phyloP scores from a whole-genome alignment of 2,888 invertebrate species.

The Erynnis tages region DNA sequence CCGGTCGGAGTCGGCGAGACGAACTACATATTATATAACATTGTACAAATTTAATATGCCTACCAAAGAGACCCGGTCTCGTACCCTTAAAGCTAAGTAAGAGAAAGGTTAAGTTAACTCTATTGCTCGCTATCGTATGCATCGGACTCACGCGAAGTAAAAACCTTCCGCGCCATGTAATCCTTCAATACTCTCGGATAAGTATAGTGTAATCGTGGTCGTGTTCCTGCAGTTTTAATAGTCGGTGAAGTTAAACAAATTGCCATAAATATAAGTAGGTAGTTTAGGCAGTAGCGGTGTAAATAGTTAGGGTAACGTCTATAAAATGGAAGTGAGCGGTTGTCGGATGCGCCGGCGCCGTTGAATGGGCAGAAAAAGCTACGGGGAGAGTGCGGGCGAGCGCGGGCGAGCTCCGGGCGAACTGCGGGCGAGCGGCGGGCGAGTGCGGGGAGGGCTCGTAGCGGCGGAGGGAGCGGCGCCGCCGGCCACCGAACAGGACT shows the following conservation, averaged over 20 bases:
- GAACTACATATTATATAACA: constrained; percentile 63
- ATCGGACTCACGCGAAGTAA: constrained; percentile 66
- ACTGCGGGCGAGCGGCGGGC: constrained; percentile 39
- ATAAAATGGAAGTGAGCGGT: constrained; percentile 67
- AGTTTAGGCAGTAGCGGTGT: constrained; percentile 76
- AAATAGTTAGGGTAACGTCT: constrained; percentile 73
- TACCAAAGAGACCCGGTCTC: constrained; percentile 83
- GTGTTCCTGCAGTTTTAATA: constrained; percentile 81
- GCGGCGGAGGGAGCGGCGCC: constrained; percentile 58
- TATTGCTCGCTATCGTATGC: constrained; percentile 61
- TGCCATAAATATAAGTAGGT: constrained; percentile 82
- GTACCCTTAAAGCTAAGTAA: constrained; percentile 80
- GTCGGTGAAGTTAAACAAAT: constrained; percentile 81
- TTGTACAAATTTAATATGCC: constrained; percentile 82
- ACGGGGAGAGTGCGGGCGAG: constrained; percentile 48
- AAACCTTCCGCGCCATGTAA: constrained; percentile 74
- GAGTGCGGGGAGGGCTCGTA: constrained; percentile 40
- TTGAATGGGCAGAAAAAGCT: constrained; percentile 75
- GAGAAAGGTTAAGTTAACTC: constrained; percentile 75
- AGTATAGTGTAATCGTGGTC: constrained; percentile 80
- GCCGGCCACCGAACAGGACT: constrained; percentile 77
- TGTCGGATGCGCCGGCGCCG: constrained; percentile 60
- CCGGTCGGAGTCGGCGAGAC: constrained; percentile 59
- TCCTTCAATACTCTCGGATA: constrained; percentile 78
- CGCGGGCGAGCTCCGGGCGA: constrained; percentile 40